These are phyloP conservation scores for Oscheius myriophilus DNA, from an alignment of 2,888 invertebrate species.

Conservation along the genomic window DNA sequence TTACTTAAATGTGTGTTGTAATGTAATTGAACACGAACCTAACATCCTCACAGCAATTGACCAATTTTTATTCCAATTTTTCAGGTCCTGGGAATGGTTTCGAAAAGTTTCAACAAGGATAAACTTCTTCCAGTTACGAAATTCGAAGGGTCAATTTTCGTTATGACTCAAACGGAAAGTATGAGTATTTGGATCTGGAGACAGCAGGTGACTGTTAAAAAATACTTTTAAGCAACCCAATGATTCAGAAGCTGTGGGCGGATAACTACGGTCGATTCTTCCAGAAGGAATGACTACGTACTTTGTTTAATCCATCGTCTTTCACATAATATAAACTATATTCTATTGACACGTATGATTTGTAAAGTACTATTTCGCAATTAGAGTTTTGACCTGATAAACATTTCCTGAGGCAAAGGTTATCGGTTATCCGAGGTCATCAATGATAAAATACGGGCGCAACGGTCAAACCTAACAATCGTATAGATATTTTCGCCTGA, in stretches of 20 bases:
- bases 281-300: slow-evolving; percentile 45
- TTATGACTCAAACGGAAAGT: slow-evolving; percentile 61
- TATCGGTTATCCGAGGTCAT: no score
- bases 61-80: not conserved
- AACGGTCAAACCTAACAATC: no score
- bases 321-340: no score
- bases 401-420: no score
- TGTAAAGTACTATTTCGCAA: no score
- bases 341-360: no score
- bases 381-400: no score
- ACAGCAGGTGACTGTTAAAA: slow-evolving; percentile 52
- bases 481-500: no score
- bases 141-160: slow-evolving; percentile 65
- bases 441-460: no score
- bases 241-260: slow-evolving; percentile 50
- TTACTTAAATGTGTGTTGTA: no score
- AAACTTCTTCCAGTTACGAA: slow-evolving; percentile 59
- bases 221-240: not conserved
- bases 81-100: slow-evolving; percentile 52
- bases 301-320: not conserved
- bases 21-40: no score
- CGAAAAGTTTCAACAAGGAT: slow-evolving; percentile 54
- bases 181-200: slow-evolving; percentile 68
- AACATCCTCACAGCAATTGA: not conserved
- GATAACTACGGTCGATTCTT: slow-evolving; percentile 52